A percentile compares a stretch with the other conserved stretches of the same genome.
These are phyloP conservation scores for Fopius arisanus DNA, from an alignment of 1,140 invertebrate genomes.

Conservation along the genomic window DNA sequence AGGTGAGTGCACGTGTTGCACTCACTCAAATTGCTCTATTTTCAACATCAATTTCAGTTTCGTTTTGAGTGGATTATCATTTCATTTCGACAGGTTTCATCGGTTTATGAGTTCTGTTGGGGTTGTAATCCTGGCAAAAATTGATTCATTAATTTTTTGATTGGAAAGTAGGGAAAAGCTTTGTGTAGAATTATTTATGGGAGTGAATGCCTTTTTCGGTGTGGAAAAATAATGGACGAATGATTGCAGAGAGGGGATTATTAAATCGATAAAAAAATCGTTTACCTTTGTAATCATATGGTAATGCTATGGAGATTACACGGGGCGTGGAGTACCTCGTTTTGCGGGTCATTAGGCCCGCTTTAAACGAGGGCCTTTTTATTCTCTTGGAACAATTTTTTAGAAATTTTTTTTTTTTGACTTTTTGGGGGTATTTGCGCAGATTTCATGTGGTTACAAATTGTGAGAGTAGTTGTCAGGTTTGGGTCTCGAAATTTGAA, in stretches of 20 bases:
- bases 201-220: too few relatives aligned
- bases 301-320: conserved; percentile 63
- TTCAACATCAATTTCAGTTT: not conserved
- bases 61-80: not conserved
- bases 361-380: conserved; percentile 1
- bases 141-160: not conserved
- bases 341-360: conserved; percentile 49
- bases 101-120: not conserved
- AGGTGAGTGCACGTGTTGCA: conserved; percentile 20
- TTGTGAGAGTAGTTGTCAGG: too few relatives aligned
- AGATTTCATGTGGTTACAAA: too few relatives aligned
- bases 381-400: not conserved
- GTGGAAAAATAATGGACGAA: too few relatives aligned
- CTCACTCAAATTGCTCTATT: not conserved
- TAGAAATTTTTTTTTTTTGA: not conserved
- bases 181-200: too few relatives aligned
- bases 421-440: not conserved
- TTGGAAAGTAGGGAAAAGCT: too few relatives aligned
- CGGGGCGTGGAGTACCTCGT: conserved; percentile 53
- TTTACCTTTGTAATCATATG: conserved; percentile 56
- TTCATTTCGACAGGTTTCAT: not conserved
- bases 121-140: too few relatives aligned
- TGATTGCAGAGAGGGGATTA: not conserved
- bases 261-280: conserved; percentile 32
- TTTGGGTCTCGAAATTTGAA: too few relatives aligned